Conservation (phyloP, 2,888 invertebrate species). For the Dioctria linearis region DNA sequence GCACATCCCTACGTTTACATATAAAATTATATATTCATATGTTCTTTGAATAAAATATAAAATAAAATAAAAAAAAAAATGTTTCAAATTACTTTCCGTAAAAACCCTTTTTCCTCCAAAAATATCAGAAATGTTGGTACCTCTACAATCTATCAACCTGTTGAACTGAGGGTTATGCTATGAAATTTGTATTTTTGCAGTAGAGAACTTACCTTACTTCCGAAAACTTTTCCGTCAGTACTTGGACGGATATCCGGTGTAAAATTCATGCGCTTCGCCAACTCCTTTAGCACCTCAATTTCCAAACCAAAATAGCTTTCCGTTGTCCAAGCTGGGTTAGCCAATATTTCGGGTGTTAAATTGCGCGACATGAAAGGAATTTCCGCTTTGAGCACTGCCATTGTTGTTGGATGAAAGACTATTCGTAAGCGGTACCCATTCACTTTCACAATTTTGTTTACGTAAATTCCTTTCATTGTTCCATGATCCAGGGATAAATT, state of each 20-base stretch:
- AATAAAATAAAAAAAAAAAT: no score
- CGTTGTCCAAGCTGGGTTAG: background rate
- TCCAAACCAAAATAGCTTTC: slow-evolving; percentile 55
- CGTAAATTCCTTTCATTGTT: slow-evolving; percentile 21
- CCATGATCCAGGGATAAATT: slow-evolving; percentile 32
- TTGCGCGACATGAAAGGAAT: slow-evolving; percentile 19
- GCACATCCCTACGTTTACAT: no score
- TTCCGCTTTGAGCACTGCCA: slow-evolving; percentile 41
- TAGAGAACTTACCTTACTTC: slow-evolving; percentile 48
- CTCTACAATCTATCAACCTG: background rate
- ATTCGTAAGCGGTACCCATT: slow-evolving; percentile 39
- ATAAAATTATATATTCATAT: no score
- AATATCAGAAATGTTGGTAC: no score
- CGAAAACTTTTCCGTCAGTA: slow-evolving; percentile 38
- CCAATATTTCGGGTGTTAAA: slow-evolving; percentile 18
- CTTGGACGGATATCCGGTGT: slow-evolving; percentile 24
- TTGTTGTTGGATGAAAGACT: slow-evolving; percentile 52
- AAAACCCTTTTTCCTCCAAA: no score
- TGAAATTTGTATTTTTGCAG: background rate
- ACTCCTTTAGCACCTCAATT: slow-evolving; percentile 50
- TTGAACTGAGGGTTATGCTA: background rate
- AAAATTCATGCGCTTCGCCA: slow-evolving; percentile 53
- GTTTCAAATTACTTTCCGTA: no score
- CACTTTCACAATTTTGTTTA: slow-evolving; percentile 42
- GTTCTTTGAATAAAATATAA: no score